Percentiles rank a stretch among this genome's conserved stretches.
These are phyloP conservation scores for Caenorhabditis tropicalis DNA, from an alignment of 1,140 invertebrate genomes.

Conservation along the genomic window DNA sequence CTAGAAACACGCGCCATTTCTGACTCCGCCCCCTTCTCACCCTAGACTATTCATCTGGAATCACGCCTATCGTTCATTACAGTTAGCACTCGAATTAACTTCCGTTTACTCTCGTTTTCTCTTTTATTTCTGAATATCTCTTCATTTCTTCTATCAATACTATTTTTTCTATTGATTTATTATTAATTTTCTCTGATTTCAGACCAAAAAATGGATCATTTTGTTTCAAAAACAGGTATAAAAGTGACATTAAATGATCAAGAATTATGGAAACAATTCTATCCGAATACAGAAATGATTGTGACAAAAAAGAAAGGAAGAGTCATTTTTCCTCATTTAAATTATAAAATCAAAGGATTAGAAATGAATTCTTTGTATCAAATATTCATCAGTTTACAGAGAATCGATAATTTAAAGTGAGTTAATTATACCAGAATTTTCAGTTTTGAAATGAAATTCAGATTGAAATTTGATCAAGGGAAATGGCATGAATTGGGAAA, in stretches of 20 bases:
- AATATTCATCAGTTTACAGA: background rate
- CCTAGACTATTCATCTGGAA: no score
- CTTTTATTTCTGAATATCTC: no score
- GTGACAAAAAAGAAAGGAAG: background rate
- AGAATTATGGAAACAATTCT: background rate
- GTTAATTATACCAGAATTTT: background rate
- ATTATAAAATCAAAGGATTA: background rate
- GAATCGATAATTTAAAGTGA: background rate
- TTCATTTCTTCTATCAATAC: no score
- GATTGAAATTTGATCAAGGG: background rate
- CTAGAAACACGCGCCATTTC: no score
- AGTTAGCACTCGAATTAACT: no score
- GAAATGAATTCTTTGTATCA: background rate
- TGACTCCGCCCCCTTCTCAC: no score
- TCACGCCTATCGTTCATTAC: no score
- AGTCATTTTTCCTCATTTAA: background rate
- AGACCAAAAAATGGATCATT: background rate
- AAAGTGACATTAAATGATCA: background rate
- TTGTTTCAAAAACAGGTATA: background rate
- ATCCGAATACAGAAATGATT: slow-evolving; percentile 23
- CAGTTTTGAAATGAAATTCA: background rate
- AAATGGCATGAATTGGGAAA: slow-evolving; percentile 1
- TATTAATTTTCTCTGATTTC: no score
- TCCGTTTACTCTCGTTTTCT: no score
- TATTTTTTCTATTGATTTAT: no score